Evolutionary conservation across 2,113 vertebrate genomes (phyloP), one percentile per base, ranked within the genome.

Genomic region (Cardinalis cardinalis): DNA sequence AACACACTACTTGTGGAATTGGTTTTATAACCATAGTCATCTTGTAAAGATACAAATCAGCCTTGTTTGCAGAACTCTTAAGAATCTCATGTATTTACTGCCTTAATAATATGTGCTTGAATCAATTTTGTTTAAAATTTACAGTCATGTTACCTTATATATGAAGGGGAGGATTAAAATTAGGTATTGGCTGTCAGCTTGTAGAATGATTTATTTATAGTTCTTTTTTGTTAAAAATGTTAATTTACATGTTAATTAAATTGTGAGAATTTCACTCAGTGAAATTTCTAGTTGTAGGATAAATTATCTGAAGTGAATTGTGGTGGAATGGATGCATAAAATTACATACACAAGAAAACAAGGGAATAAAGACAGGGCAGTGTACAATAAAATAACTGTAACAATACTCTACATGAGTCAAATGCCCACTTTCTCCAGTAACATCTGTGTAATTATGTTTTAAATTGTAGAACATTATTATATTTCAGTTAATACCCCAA

Each of bases 231-330:
- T 65, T 79, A 70, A 84, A 88, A 79, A 87, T 51, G 36, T 55
- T 72, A 87, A 75, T 88, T 76, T 70, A n/a, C 59, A 49, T 63
- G 83, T 91, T 89, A 92, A 89, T 92, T 81, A 71, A 82, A 89
- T 63, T 8, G 32, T 46, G 61, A 28, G 34, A 85, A 91, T 71
- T 76, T 64, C 44, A 78, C 21, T 29, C 23, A 86, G 26, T 68
- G 38, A 75, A 87, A 49, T 55, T 92, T 70, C 48, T 89, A 85
- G 44, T 43, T 53, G 56, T 5, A 70, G 58, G n/a, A 87, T 75
- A 66, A 66, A 66, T 58, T 87, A 32, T 58, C 61, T 81, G 49
- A 91, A 71, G 28, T 36, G 73, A 95, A 71, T 65, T 49, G 38
- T 25, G 40, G 19, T 59, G 26, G 20, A 88, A 61, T 83, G 51